Conservation (phyloP, 1,140 invertebrate species). For the Ericerus pela region DNA sequence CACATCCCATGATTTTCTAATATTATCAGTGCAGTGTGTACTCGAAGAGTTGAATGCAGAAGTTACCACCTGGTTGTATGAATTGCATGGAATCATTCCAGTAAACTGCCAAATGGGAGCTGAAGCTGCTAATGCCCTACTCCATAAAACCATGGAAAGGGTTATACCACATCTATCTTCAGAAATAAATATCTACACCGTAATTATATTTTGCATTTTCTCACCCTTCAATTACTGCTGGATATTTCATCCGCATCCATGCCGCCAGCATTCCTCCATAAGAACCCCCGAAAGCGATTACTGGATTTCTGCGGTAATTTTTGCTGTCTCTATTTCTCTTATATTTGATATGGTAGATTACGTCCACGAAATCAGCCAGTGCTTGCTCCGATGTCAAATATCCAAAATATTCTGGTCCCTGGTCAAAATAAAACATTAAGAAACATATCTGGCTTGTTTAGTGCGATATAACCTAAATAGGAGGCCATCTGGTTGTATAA, state of each 20-base stretch:
- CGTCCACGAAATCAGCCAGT: constrained; percentile 78
- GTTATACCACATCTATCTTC: background rate
- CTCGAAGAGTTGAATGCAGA: constrained; percentile 49
- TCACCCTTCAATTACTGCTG: constrained; percentile 62
- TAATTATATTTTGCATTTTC: background rate
- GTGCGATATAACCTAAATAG: too few species aligned
- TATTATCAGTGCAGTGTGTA: constrained; percentile 50
- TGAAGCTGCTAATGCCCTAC: constrained; percentile 86
- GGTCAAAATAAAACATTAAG: too few species aligned
- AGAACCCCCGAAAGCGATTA: constrained; percentile 85
- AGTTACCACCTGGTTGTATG: constrained; percentile 63
- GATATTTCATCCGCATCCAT: constrained; percentile 94
- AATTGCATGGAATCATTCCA: constrained; percentile 61
- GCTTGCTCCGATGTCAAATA: constrained; percentile 86
- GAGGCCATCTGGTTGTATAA: too few species aligned
- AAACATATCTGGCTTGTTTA: too few species aligned
- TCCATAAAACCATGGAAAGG: background rate
- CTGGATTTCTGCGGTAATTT: constrained; percentile 41
- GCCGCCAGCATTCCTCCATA: constrained; percentile 94
- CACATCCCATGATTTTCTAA: constrained; percentile 60
- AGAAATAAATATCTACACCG: background rate
- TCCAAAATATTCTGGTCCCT: constrained; percentile 41
- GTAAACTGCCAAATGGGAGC: constrained; percentile 86
- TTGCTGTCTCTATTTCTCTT: constrained; percentile 7
- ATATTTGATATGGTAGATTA: background rate